A percentile compares a stretch with the other conserved stretches of the same genome.
Conservation (phyloP, 1,140 invertebrate species). For the Trachymyrmex cornetzi region DNA sequence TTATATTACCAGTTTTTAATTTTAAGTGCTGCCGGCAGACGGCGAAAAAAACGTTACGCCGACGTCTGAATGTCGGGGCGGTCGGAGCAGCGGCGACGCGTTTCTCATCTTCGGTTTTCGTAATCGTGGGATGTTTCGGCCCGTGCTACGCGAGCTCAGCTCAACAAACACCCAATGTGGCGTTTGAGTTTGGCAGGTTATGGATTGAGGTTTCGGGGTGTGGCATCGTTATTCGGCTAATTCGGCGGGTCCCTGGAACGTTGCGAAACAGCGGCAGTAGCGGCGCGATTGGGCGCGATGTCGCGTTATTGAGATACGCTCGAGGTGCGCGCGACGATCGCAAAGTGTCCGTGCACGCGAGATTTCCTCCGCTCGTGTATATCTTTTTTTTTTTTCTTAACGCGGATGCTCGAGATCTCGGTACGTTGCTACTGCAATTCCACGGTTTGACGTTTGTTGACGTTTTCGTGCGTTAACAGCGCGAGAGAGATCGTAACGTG, state of each 20-base stretch:
- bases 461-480: background rate
- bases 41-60: too few relatives aligned
- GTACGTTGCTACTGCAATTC: background rate
- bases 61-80: too few relatives aligned
- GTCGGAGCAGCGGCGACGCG: too few relatives aligned
- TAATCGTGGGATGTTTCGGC: constrained; percentile 61
- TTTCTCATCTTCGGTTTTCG: constrained; percentile 56
- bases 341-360: background rate
- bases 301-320: background rate
- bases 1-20: too few relatives aligned
- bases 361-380: constrained; percentile 10
- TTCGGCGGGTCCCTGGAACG: constrained; percentile 42
- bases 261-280: background rate
- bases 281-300: background rate
- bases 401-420: background rate
- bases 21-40: too few relatives aligned
- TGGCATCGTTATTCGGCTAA: constrained; percentile 80
- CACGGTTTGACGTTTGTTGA: background rate
- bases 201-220: constrained; percentile 84
- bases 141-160: constrained; percentile 44
- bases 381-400: constrained; percentile 16
- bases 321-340: background rate
- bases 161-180: constrained; percentile 78
- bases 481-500: background rate
- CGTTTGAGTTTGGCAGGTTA: constrained; percentile 83